phyloP scores from a whole-genome alignment of 2,888 invertebrate genomes.

The Euplexia lucipara region DNA sequence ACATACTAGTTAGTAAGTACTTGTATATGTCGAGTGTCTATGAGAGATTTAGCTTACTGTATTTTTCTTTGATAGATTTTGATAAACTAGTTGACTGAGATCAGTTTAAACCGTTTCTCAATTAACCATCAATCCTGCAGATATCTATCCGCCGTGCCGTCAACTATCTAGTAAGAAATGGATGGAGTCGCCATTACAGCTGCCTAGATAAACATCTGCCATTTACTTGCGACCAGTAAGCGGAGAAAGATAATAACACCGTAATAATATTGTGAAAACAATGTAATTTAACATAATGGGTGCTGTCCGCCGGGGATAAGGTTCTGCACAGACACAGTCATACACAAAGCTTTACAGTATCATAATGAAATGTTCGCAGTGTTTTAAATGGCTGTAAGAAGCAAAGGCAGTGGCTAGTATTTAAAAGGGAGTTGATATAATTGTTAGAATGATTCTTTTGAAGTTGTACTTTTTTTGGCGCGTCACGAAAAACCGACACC shows the following conservation, averaged over 20 bases:
- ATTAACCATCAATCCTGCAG: constrained; percentile 31
- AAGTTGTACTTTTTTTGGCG: no score
- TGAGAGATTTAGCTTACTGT: no score
- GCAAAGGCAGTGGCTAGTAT: not conserved
- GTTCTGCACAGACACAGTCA: constrained; percentile 20
- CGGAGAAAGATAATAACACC: constrained; percentile 54
- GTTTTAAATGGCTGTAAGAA: not conserved
- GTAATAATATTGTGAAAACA: constrained; percentile 59
- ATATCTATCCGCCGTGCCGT: constrained; percentile 27
- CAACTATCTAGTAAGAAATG: constrained; percentile 29
- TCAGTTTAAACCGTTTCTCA: constrained; percentile 17
- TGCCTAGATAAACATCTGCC: constrained; percentile 48
- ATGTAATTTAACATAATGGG: constrained; percentile 58
- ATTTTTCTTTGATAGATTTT: no score
- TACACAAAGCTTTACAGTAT: not conserved
- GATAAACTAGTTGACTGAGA: no score
- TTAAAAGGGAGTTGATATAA: not conserved
- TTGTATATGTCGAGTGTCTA: no score
- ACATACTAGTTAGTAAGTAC: no score
- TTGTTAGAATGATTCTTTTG: no score
- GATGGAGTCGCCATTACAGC: constrained; percentile 21
- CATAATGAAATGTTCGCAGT: not conserved
- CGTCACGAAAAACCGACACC: no score
- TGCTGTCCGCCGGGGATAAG: constrained; percentile 20
- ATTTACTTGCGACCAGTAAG: constrained; percentile 46